phyloP scores from a whole-genome alignment of 2,797 vertebrate genomes.

The Typhlichthys subterraneus region DNA sequence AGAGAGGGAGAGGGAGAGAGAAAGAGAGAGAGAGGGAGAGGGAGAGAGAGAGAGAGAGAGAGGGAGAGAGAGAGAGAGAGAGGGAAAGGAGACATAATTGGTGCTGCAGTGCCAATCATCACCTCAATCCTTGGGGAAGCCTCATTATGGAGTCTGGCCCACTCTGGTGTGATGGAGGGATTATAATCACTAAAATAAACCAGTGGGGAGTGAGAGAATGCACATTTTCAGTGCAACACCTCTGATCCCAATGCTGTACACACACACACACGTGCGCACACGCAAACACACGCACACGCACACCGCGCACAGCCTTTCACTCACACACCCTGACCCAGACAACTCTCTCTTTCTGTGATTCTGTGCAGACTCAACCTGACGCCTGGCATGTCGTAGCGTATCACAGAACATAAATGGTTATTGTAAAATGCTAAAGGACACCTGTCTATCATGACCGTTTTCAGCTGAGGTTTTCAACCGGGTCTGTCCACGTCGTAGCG shows the following conservation, averaged over 20 bases:
- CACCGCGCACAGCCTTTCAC: constrained; percentile 17
- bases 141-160: constrained; percentile 68
- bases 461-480: too few relatives aligned
- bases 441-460: too few relatives aligned
- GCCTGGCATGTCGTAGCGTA: too few relatives aligned
- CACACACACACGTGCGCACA: constrained; percentile 3
- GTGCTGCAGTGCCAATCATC: constrained; percentile 64
- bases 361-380: constrained; percentile 19
- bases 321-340: constrained; percentile 24
- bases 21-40: constrained; percentile 24
- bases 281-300: constrained; percentile 1
- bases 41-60: constrained; percentile 19
- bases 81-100: constrained; percentile 65
- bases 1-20: neutral
- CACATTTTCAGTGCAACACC: constrained; percentile 58
- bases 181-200: constrained; percentile 75
- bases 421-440: too few relatives aligned
- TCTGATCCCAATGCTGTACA: constrained; percentile 36
- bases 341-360: constrained; percentile 13
- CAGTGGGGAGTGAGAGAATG: constrained; percentile 72
- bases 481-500: too few relatives aligned
- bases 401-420: too few relatives aligned
- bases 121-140: constrained; percentile 60
- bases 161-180: constrained; percentile 64
- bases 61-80: neutral